Evolutionary conservation across 2,888 invertebrate species (phyloP), one percentile per base, ranked within the genome.

Genomic region (Galerucella nymphaeae): DNA sequence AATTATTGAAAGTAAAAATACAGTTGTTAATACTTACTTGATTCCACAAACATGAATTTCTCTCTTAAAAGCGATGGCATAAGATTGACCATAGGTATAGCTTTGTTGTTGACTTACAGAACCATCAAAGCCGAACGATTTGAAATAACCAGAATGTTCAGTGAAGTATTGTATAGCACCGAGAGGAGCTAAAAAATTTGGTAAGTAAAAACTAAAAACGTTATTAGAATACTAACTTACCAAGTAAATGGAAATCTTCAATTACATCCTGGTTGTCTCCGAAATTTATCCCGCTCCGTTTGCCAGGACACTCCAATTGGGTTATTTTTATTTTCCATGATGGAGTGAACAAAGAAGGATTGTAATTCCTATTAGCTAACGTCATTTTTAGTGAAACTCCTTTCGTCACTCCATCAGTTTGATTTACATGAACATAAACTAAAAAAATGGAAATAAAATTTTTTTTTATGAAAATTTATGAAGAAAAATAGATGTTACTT

Each of bases 121-220:
- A 45, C 75, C 76, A 62, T 79, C 78, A 59, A 89, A 92, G 81
- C 92, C 93, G 77, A 93, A 92, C 0, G 89, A 90, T 73, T 89
- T 89, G 74, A 93, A 88, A 8, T 82, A 81, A 0, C 91, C 92
- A 0, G 85, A 81, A 0, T 88, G 82, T 63, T 90, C 90, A 0
- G 90, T 90, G 82, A 88, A 91, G 85, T 90, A 93, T 79, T 93
- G 93, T 18, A 91, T 87, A 65, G 92, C 92, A 55, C 92, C 93
- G 0, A 88, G 87, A 0, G 93, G 93, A 0, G 93, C 91, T 87
- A 76, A 62, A 42, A 75, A 71, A 67, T 65, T 14, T 50, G 20
- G 6, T 38, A 14, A 30, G 14, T 30, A 14, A 23, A 20, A 45
- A 63, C 16, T 13, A 30, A 59, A 58, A 67, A 72, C 64, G 76